Percentiles rank a stretch among this genome's conserved stretches.
Conservation (phyloP, 2,113 vertebrate species). For the Beaufortia kweichowensis region DNA sequence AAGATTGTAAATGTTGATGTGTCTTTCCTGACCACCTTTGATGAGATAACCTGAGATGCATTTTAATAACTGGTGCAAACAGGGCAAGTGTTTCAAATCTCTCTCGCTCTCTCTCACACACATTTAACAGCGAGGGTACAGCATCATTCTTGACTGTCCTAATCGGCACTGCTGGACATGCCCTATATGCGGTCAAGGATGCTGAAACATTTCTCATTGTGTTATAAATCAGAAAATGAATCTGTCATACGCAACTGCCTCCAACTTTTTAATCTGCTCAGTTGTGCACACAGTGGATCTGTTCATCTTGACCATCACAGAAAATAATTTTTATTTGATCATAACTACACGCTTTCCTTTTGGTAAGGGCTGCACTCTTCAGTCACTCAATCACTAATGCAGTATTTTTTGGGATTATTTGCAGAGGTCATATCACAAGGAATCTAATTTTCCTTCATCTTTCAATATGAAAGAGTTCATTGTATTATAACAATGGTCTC, state of each 20-base stretch:
- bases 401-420: too few species aligned
- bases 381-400: too few species aligned
- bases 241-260: background rate
- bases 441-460: too few species aligned
- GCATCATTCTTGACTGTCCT: conserved; percentile 18
- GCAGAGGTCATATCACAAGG: background rate
- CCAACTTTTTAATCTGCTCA: background rate
- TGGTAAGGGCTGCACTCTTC: too few species aligned
- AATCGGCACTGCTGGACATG: conserved; percentile 21
- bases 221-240: background rate
- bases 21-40: too few species aligned
- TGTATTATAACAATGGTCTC: too few species aligned
- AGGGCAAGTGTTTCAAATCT: too few species aligned
- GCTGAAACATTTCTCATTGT: conserved; percentile 5
- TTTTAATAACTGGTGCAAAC: too few species aligned
- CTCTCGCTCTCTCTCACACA: background rate
- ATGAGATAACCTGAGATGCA: too few species aligned
- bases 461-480: too few species aligned
- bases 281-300: background rate
- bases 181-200: conserved; percentile 24
- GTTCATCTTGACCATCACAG: background rate
- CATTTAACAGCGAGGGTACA: conserved; percentile 27
- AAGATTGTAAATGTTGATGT: too few species aligned
- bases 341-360: background rate
- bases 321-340: background rate